phyloP scores from a whole-genome alignment of 2,888 invertebrate genomes.

The Syritta pipiens region DNA sequence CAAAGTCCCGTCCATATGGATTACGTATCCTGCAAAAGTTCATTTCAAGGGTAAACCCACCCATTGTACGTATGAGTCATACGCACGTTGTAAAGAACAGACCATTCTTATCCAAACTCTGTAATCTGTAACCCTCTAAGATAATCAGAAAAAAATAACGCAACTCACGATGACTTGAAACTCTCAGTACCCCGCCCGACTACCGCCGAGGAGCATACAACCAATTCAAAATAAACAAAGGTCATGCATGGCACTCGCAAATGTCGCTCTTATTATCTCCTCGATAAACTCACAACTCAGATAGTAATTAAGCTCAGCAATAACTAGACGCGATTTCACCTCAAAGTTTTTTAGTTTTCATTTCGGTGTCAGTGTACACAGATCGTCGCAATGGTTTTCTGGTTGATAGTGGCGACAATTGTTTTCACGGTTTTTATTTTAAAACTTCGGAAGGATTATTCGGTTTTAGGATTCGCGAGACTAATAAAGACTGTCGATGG shows the following conservation, averaged over 20 bases:
- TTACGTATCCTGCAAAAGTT: no score
- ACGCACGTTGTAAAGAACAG: no score
- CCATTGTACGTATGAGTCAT: no score
- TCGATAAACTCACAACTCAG: no score
- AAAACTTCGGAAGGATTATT: slow-evolving; percentile 14
- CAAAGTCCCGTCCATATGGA: no score
- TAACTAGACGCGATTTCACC: neutral
- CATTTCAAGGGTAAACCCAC: no score
- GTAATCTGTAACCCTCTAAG: no score
- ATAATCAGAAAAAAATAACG: no score
- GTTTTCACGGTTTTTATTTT: slow-evolving; percentile 1
- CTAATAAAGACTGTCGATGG: slow-evolving; percentile 73
- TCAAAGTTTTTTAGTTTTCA: neutral
- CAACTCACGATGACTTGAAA: no score
- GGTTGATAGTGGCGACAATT: slow-evolving; percentile 12
- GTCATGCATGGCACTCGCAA: neutral
- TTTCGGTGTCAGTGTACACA: neutral
- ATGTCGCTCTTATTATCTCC: neutral
- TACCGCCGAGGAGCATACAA: no score
- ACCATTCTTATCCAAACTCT: no score
- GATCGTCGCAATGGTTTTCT: slow-evolving; percentile 6
- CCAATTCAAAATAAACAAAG: neutral
- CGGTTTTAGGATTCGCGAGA: slow-evolving; percentile 2
- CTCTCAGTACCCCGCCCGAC: no score
- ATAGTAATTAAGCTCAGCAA: neutral